Evolutionary conservation across 1,140 invertebrate genomes (phyloP), one percentile per base, ranked within the genome.

Genomic region (Drosophila saltans): DNA sequence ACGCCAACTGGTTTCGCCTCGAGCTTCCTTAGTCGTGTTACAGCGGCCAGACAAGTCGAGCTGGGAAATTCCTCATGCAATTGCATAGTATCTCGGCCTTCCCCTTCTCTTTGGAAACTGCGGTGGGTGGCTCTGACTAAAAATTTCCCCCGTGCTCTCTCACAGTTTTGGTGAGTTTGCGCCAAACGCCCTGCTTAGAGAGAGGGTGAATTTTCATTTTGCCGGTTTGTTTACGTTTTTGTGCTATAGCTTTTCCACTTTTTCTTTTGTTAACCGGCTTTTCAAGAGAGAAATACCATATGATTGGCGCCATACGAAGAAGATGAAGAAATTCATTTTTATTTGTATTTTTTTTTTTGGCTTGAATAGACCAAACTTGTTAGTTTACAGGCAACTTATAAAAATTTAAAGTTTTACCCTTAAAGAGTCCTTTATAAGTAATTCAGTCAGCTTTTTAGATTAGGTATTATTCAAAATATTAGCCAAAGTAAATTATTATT

Each of bases 211-310:
- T 81, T 81, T 56, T 57, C 68, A 75, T 81, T 89, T 91, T 88
- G 89, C 88, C 88, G 88, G 88, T 90, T 90, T 90, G 88, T 90
- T 90, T 90, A 90, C 83, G 83, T 89, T 89, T 88, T 89, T 59
- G 69, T 68, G 61, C 70, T 77, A 63, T 63, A 43, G 76, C 68
- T 76, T 86, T 72, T 69, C 72, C 45, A 52, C 45, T 66, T 72
- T 64, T 62, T 77, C 39, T 56, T 65, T 58, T 61, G 30, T 21
- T 36, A 73, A 43, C 81, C 84, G 80, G 85, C 75, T 85, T 85
- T 81, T 80, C n/a, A 48, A 45, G 40, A 11, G 66, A n/a, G 30
- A 52, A 57, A 69, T 72, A 72, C 55, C 80, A 88, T 79, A 66
- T 88, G 83, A 76, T 57, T 72, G 48, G 26, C 41, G 56, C 24